Base-by-base conservation (phyloP, 2,888 invertebrate species). In the Apamea anceps region DNA sequence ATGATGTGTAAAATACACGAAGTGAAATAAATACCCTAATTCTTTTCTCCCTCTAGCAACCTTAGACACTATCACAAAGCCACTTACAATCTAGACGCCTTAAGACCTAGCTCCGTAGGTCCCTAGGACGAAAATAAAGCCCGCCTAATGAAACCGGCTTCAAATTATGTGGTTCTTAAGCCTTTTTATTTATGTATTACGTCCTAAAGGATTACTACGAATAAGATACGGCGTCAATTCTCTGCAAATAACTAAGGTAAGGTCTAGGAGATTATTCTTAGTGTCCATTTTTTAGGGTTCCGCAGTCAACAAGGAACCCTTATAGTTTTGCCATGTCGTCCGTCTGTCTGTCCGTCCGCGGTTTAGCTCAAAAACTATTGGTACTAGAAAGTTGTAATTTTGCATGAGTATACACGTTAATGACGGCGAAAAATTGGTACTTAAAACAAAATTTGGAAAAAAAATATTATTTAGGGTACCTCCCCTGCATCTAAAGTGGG, bases 161-260 rank as follows among this genome's bases (percentile, higher is more conserved):
- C 51, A 87, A 88, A 76, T 88, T 89, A 89, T 89, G 80, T 80
- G 76, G 77, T 71, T 72, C 72, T 80, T 85, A 87, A 87, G 77
- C 71, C 75, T 42, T 80, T 85, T 89, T 85, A 82, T 87, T 87
- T 87, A 87, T 82, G 63, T n/a, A n/a, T 63, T 42, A 72, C 66
- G 76, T 68, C 68, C 57, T 71, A 71, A 32, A 42, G 74, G 79
- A 84, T 83, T 86, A 86, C 72, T 13, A 15, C 12, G 28, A 21
- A 75, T 84, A 72, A 86, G 62, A 74, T 67, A 86, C 48, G 13
- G 48, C 42, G 51, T 78, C 71, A 86, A 84, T 82, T 79, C 28
- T 70, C 79, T 54, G 12, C 28, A 32, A 68, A 78, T 86, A 75
- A 68, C 57, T 65, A 12, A 65, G 60, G 37, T 54, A 10, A 65